A percentile compares a stretch with the other conserved stretches of the same genome.
Evolutionary conservation across 2,113 vertebrate genomes (phyloP).

Genomic region (Tautogolabrus adspersus): DNA sequence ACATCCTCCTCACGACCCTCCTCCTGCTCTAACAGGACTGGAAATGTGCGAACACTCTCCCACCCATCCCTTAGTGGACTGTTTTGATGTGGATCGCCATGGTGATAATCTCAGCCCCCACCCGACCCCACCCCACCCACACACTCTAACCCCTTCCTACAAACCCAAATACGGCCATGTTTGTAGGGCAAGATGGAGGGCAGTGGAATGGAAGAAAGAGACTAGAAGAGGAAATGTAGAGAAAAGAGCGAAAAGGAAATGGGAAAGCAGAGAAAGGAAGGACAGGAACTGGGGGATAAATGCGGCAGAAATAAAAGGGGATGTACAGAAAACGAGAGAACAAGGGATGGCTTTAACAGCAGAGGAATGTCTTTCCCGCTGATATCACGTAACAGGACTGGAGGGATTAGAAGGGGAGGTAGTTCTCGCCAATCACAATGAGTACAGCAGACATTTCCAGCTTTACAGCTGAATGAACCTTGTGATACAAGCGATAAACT

Average conservation of each 20-base stretch:
- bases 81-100: conserved; percentile 71
- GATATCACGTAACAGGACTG: conserved; percentile 61
- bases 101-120: conserved; percentile 65
- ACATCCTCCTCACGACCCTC: conserved; percentile 9
- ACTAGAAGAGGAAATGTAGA: conserved; percentile 2
- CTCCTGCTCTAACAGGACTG: conserved; percentile 26
- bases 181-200: conserved; percentile 55
- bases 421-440: conserved; percentile 60
- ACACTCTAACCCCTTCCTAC: conserved; percentile 45
- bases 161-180: conserved; percentile 78
- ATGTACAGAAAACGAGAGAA: conserved; percentile 35
- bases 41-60: conserved; percentile 49
- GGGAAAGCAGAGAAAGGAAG: not conserved
- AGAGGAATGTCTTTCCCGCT: conserved; percentile 69
- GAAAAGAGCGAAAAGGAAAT: conserved; percentile 1
- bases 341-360: conserved; percentile 56
- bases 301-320: not conserved
- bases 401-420: conserved; percentile 57
- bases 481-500: conserved; percentile 42
- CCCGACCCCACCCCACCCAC: not conserved
- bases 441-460: conserved; percentile 48
- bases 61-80: conserved; percentile 41
- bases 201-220: conserved; percentile 30
- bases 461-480: conserved; percentile 34
- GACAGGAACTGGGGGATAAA: conserved; percentile 1